phyloP scores from a whole-genome alignment of 1,140 invertebrate species.

The Melipona quadrifasciata region DNA sequence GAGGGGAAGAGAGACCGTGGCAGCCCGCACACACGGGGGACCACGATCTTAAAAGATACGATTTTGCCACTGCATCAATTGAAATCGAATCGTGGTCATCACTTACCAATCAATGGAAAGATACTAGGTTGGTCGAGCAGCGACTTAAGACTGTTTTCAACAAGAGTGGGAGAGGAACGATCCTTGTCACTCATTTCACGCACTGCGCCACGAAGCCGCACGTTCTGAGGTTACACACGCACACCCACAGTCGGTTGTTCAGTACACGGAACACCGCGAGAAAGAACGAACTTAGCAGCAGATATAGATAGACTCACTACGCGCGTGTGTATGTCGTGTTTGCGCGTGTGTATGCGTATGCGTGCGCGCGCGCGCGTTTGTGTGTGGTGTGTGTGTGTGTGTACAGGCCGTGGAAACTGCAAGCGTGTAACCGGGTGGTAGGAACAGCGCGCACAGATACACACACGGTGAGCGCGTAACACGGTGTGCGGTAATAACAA shows the following conservation, averaged over 20 bases:
- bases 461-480: neutral
- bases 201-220: conserved; percentile 73
- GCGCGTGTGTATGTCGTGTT: conserved; percentile 32
- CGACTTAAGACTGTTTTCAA: conserved; percentile 90
- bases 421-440: neutral
- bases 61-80: neutral
- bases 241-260: conserved; percentile 50
- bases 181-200: conserved; percentile 89
- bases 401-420: neutral
- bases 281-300: conserved; percentile 27
- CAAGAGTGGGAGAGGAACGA: conserved; percentile 89
- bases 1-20: conserved; percentile 5
- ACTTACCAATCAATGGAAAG: conserved; percentile 90
- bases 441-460: conserved; percentile 25
- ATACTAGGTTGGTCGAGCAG: conserved; percentile 89
- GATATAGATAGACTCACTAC: conserved; percentile 31
- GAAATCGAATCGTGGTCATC: conserved; percentile 3
- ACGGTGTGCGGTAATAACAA: conserved; percentile 25
- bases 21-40: neutral
- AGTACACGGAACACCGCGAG: conserved; percentile 47
- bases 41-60: neutral
- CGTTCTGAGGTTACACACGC: conserved; percentile 58
- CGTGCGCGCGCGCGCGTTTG: conserved; percentile 2
- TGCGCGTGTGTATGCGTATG: conserved; percentile 19
- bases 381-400: conserved; percentile 10